Base-by-base conservation (phyloP, 2,113 vertebrate genomes). In the Propithecus coquereli region DNA sequence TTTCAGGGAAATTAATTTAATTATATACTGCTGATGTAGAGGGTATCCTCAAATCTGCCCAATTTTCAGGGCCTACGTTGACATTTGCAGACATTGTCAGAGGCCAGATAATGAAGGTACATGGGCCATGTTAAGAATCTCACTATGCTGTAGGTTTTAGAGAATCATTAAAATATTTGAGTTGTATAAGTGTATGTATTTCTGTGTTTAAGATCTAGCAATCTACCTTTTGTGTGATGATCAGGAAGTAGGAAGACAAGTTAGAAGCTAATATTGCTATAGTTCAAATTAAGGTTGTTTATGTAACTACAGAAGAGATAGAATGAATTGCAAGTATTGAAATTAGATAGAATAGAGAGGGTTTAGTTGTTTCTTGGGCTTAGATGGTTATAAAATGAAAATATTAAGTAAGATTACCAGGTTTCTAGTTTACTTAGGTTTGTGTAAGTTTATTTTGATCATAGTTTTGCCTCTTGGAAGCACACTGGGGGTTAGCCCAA, bases 401-500 rank as follows among this genome's bases (percentile, higher is more conserved):
- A 20, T 32, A 25, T 73, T 87, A 61, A 79, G 18, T 1, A 40
- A 87, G 34, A 80, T 34, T 81, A 27, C 37, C 4, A 70, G 32
- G 27, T 66, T 74, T 54, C 27, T 4, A 47, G 13, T 74, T 86
- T 40, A 32, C 20, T 80, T 54, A 79, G 10, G 8, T 3, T 61
- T 43, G 11, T 47, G 1, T 47, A 5, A 0, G 16, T 68, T 68
- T 59, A 40, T 8, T 57, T 81, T 37, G 30, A 52, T 68, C 30
- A 6, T 22, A 37, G 9, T 57, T 34, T 87, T 70, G 8, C 7
- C 10, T 73, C 71, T 61, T 91, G 2, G 4, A 14, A 86, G 2
- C n/a, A 18, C 6, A 37, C 0, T 17, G 34, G 17, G 3, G 9
- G 1, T 30, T 40, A 5, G 3, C 8, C 32, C 3, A 12, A 68